phyloP scores from a whole-genome alignment of 2,113 vertebrate genomes.

The Silurus glanis region DNA sequence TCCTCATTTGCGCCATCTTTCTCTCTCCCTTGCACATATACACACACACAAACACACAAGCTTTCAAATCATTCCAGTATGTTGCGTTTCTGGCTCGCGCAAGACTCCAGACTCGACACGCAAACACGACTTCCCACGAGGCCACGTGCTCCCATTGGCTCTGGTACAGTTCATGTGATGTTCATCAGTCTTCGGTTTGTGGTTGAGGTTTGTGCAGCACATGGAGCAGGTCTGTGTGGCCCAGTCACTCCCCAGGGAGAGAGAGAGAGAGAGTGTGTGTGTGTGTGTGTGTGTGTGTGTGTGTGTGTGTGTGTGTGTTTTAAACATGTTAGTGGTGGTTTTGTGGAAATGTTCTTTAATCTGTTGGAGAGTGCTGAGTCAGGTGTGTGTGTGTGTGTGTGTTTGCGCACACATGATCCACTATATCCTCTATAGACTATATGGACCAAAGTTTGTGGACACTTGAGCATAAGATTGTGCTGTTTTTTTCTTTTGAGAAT shows the following conservation, averaged over 20 bases:
- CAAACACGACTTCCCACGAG: slow-evolving; percentile 15
- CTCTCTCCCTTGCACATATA: background rate
- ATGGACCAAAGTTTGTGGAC: no score
- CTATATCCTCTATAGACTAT: no score
- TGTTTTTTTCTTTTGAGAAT: no score
- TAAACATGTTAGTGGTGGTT: slow-evolving; percentile 44
- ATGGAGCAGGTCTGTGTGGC: slow-evolving; percentile 23
- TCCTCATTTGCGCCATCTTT: slow-evolving; percentile 34
- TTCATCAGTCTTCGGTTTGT: slow-evolving; percentile 36
- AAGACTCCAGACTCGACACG: slow-evolving; percentile 28
- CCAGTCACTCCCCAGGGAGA: slow-evolving; percentile 19
- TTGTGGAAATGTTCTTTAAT: slow-evolving; percentile 41
- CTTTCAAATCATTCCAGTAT: slow-evolving; percentile 37
- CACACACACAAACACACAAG: background rate
- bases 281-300: slow-evolving; percentile 20
- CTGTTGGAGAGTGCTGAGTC: slow-evolving; percentile 9
- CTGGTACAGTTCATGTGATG: slow-evolving; percentile 19
- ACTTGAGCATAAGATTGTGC: no score
- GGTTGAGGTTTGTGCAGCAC: slow-evolving; percentile 33
- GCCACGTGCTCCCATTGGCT: slow-evolving; percentile 12
- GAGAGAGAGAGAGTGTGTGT: background rate
- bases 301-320: background rate
- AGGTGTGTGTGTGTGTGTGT: slow-evolving; percentile 8
- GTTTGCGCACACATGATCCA: no score
- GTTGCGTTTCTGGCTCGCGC: slow-evolving; percentile 27